Conservation (phyloP, 2,113 vertebrate species). For the Phalacrocorax brasilianus region DNA sequence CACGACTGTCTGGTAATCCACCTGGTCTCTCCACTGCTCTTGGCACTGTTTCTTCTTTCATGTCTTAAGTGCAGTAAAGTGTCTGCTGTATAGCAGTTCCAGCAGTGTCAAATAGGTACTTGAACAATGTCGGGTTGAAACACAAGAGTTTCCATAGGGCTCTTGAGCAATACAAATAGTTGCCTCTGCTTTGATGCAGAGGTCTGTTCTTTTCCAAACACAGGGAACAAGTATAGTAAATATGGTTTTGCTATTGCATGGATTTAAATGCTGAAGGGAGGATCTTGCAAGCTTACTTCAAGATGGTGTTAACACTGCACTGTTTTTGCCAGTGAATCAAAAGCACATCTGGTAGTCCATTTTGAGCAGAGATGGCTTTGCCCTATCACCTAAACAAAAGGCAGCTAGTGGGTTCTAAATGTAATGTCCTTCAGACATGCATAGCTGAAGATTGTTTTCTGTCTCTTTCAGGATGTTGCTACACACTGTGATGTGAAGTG, state of each 20-base stretch:
- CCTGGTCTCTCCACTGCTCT: not conserved
- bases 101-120: not conserved
- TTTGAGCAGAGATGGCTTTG: not conserved
- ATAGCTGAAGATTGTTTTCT: not conserved
- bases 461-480: slow-evolving; percentile 83
- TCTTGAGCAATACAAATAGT: not conserved
- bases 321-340: not conserved
- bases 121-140: not conserved
- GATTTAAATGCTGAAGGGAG: not conserved
- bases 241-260: not conserved
- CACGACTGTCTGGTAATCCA: not conserved
- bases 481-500: slow-evolving; percentile 74
- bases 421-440: not conserved
- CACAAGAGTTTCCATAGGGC: not conserved
- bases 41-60: not conserved
- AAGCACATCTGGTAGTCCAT: too few species aligned
- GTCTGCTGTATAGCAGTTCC: not conserved
- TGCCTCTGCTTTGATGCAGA: not conserved
- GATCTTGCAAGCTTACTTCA: not conserved
- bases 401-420: not conserved
- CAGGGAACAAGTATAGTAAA: not conserved
- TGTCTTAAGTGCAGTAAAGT: not conserved
- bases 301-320: not conserved
- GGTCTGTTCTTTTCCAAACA: not conserved
- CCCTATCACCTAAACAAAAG: not conserved